phyloP scores from a whole-genome alignment of 2,113 vertebrate species.

The Campylomormyrus tamandua region DNA sequence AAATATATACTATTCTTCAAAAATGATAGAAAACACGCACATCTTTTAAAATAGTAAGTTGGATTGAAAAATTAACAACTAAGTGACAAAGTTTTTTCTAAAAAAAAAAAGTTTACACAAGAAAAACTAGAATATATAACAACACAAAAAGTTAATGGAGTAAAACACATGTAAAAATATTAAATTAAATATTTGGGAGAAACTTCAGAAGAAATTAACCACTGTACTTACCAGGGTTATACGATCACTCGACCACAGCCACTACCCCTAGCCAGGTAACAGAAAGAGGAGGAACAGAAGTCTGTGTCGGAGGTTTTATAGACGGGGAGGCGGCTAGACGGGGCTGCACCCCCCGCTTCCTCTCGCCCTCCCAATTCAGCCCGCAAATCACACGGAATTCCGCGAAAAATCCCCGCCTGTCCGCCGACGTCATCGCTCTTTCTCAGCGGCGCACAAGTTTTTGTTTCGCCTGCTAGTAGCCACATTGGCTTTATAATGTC shows the following conservation, averaged over 20 bases:
- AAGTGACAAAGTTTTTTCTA: not conserved
- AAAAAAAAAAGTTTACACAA: not conserved
- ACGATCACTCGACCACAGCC: constrained; percentile 53
- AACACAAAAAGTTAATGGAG: not conserved
- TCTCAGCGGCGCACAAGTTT: constrained; percentile 13
- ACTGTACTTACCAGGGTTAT: constrained; percentile 57
- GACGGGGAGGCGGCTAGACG: constrained; percentile 48
- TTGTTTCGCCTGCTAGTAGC: not conserved
- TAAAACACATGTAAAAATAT: not conserved
- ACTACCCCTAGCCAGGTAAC: constrained; percentile 72
- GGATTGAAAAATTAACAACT: not conserved
- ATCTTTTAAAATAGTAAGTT: not conserved
- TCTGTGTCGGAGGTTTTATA: constrained; percentile 57
- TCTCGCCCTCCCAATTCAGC: constrained; percentile 40
- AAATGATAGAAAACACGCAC: not conserved
- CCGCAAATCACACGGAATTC: constrained; percentile 63
- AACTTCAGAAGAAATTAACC: not conserved
- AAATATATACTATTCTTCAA: not conserved
- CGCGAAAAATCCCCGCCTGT: constrained; percentile 46
- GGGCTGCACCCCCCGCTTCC: constrained; percentile 36
- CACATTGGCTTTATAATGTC: not conserved
- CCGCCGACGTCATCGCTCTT: constrained; percentile 49
- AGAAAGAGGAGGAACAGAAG: constrained; percentile 61
- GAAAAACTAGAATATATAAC: not conserved
- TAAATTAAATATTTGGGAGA: not conserved